phyloP scores from a whole-genome alignment of 2,888 invertebrate genomes.

The Lordiphosa fenestrarum region DNA sequence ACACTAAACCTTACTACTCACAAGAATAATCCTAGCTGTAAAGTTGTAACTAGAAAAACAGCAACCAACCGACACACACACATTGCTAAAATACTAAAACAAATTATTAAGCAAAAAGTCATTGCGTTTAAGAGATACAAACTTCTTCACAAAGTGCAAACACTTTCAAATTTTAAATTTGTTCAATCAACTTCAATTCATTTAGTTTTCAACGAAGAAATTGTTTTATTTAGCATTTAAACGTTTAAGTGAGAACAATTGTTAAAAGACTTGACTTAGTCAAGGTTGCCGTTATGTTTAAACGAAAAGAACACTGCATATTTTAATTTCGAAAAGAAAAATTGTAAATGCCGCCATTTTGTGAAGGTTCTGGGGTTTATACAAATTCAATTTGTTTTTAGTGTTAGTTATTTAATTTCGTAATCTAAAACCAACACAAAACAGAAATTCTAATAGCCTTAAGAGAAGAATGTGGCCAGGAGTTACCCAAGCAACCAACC shows the following conservation, averaged over 20 bases:
- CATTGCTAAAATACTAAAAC: constrained; percentile 7
- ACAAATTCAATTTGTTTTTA: constrained; percentile 67
- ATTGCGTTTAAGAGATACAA: constrained; percentile 28
- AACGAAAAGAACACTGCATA: constrained; percentile 4
- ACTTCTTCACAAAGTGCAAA: constrained; percentile 41
- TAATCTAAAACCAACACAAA: constrained; percentile 22
- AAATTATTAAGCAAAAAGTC: constrained; percentile 63
- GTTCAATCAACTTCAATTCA: constrained; percentile 14
- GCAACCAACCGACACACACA: constrained; percentile 7
- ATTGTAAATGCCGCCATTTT: constrained; percentile 48
- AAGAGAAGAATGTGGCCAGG: constrained; percentile 21
- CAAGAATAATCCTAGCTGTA: constrained; percentile 8
- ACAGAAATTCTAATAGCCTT: constrained; percentile 31
- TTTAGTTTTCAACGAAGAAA: constrained; percentile 32
- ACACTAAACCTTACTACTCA: constrained; percentile 8
- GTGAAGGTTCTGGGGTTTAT: constrained; percentile 26
- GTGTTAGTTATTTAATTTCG: constrained; percentile 56
- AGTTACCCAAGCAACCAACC: constrained; percentile 9
- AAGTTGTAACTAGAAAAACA: constrained; percentile 8
- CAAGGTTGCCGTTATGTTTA: constrained; percentile 37
- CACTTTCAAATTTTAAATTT: constrained; percentile 22
- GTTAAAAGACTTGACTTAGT: constrained; percentile 58
- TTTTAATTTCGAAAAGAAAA: constrained; percentile 1
- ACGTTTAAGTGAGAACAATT: constrained; percentile 52
- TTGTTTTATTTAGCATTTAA: constrained; percentile 66